Percentiles rank a stretch among this genome's conserved stretches.
Evolutionary conservation across 2,888 invertebrate species (phyloP).

Genomic region (Nematopogon swammerdamellus): DNA sequence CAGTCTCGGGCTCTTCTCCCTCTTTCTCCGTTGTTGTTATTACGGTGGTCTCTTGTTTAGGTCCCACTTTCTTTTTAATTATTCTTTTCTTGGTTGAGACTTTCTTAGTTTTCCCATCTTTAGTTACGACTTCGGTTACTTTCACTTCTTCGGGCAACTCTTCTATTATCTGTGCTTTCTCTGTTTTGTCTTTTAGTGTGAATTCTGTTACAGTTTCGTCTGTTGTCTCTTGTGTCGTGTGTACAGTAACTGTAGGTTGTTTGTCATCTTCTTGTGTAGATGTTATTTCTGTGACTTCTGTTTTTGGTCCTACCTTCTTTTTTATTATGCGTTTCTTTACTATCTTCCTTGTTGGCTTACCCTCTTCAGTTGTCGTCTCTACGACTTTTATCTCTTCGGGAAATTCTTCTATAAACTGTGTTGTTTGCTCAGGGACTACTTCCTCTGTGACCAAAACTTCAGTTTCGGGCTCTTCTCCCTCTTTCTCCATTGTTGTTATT

Average conservation of each 20-base stretch:
- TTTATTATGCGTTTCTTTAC: slow-evolving; percentile 23
- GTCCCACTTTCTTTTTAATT: slow-evolving; percentile 10
- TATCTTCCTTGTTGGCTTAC: slow-evolving; percentile 17
- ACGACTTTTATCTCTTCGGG: slow-evolving; percentile 21
- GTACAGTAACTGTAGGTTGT: slow-evolving; percentile 15
- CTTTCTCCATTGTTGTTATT: slow-evolving; percentile 23
- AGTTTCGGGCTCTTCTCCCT: slow-evolving; percentile 14
- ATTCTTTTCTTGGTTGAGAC: slow-evolving; percentile 11
- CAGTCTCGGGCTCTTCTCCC: slow-evolving; percentile 13
- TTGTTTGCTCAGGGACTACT: slow-evolving; percentile 13
- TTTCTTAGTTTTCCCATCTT: slow-evolving; percentile 9
- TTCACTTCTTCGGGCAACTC: slow-evolving; percentile 8
- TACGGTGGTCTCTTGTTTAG: slow-evolving; percentile 12
- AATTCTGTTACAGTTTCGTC: slow-evolving; percentile 12
- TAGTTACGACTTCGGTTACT: slow-evolving; percentile 10
- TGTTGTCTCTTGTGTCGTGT: slow-evolving; percentile 15
- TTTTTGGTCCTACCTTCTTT: slow-evolving; percentile 21
- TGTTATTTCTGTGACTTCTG: slow-evolving; percentile 25
- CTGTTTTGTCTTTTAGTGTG: slow-evolving; percentile 5
- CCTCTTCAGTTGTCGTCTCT: slow-evolving; percentile 13
- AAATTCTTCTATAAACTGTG: slow-evolving; percentile 4
- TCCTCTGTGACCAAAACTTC: too few species aligned
- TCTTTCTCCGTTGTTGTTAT: slow-evolving; percentile 14
- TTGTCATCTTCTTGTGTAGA: slow-evolving; percentile 25
- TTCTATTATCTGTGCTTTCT: slow-evolving; percentile 11